These are phyloP conservation scores for Spodoptera picta DNA, from an alignment of 2,888 invertebrate species.

Conservation along the genomic window DNA sequence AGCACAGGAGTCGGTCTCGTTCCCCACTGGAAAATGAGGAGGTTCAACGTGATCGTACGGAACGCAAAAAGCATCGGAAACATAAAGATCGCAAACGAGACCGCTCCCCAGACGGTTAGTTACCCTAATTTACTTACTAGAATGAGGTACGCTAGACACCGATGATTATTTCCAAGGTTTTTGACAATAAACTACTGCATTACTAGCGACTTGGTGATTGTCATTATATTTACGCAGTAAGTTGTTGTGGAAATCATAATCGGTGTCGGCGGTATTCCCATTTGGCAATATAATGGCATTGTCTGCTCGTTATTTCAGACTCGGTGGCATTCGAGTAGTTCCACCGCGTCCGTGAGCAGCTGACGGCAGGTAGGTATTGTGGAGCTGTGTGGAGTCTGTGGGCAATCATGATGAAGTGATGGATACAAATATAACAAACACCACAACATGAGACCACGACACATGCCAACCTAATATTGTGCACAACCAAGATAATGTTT, in stretches of 20 bases:
- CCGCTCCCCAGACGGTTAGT: conserved; percentile 89
- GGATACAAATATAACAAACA: conserved; percentile 1
- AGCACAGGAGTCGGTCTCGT: conserved; percentile 89
- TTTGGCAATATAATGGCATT: conserved; percentile 86
- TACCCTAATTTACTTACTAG: conserved; percentile 51
- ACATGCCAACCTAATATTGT: too few relatives aligned
- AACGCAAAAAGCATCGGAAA: conserved; percentile 85
- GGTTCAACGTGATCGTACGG: conserved; percentile 79
- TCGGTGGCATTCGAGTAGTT: conserved; percentile 80
- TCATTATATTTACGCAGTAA: background rate
- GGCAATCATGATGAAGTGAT: conserved; percentile 11
- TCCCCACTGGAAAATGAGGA: conserved; percentile 88
- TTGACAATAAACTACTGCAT: background rate
- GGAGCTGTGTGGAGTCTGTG: conserved; percentile 26
- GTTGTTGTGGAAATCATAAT: conserved; percentile 65
- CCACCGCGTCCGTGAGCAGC: conserved; percentile 75
- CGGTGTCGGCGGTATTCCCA: conserved; percentile 65
- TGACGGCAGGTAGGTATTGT: conserved; percentile 77
- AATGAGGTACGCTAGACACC: conserved; percentile 63
- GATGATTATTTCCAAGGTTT: conserved; percentile 67
- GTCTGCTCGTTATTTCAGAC: conserved; percentile 88
- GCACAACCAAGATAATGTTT: too few relatives aligned
- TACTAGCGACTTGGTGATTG: too few relatives aligned
- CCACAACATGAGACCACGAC: background rate
- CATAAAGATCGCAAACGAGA: conserved; percentile 88